Conservation (phyloP, 2,797 vertebrate genomes). For the Todus mexicanus region DNA sequence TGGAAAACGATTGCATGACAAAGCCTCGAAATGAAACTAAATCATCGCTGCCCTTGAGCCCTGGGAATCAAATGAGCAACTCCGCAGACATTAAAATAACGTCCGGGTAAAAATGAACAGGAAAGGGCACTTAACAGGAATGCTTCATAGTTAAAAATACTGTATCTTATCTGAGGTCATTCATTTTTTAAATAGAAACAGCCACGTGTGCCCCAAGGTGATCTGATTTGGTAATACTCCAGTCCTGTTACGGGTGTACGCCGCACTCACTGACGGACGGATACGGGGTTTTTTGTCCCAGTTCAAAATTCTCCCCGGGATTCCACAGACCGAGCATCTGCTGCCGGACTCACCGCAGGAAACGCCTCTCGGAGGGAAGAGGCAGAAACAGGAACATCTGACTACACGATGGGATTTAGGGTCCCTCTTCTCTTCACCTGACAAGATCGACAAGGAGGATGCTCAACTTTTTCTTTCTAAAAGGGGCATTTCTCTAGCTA, state of each 20-base stretch:
- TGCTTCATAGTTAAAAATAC: background rate
- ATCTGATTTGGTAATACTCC: background rate
- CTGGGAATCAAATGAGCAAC: constrained; percentile 49
- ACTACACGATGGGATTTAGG: fast-evolving
- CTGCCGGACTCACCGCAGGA: background rate
- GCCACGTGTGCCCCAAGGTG: background rate
- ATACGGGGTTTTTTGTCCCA: background rate
- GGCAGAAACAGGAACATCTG: background rate
- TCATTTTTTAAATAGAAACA: background rate
- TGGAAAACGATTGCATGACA: background rate
- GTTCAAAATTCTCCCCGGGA: background rate
- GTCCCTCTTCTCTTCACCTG: background rate
- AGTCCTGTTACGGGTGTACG: background rate
- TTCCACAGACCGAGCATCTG: background rate
- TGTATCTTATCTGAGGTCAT: background rate
- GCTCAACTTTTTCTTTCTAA: background rate
- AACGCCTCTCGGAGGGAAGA: background rate
- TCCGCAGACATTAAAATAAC: constrained; percentile 37
- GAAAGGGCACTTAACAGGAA: constrained; percentile 28
- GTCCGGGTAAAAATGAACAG: constrained; percentile 46
- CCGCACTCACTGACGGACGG: background rate
- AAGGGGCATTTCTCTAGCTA: background rate
- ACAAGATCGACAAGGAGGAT: background rate
- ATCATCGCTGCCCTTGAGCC: background rate
- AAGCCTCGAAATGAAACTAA: background rate